Base-by-base conservation (phyloP, 2,888 invertebrate genomes). In the Drosophila bunnanda region DNA sequence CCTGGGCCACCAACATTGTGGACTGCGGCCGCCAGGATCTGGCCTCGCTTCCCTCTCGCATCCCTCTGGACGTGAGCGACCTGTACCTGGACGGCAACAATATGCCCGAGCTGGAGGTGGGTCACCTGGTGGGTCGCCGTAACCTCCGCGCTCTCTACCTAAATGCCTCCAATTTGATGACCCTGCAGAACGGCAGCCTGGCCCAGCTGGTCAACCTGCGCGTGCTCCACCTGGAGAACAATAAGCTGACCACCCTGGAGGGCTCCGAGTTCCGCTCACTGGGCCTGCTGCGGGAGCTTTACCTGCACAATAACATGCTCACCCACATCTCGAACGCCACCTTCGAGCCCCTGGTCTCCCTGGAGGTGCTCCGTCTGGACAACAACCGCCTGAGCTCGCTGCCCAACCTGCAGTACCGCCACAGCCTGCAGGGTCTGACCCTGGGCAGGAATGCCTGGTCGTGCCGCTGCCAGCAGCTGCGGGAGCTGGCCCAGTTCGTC, bases 61-160 rank as follows among this genome's bases (percentile, higher is more conserved):
- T 98, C 89, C 98, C 98, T 2, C 97, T 98, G 96, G 98, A 98
- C 90, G 97, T 97, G 9, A 98, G 98, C 9, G 97, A 98, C 91
- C 95, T 98, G 74, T 97, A 97, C 92, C 93, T 98, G 88, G 98
- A 98, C 91, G 98, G 98, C 41, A 98, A 98, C 92, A 95, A 97
- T 89, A 94, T 98, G 80, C 95, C 95, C 73, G 96, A 96, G 88
- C 93, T 98, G 79, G 96, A 96, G 91, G 96, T 96, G 90, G 96
- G 97, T 91, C 96, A 96, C 61, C 97, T 98, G 92, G 96, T 97
- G 79, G 98, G 97, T 0, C 94, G 97, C 56, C 97, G 97, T 91
- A 97, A 97, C 92, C 95, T 98, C 95, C 94, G 96, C 80, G 95
- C 96, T 65, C 93, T 98, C 61, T 98, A 95, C 92, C 95, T 97